Evolutionary conservation across 2,797 vertebrate genomes (phyloP).

Genomic region (Gobionotothen gibberifrons): DNA sequence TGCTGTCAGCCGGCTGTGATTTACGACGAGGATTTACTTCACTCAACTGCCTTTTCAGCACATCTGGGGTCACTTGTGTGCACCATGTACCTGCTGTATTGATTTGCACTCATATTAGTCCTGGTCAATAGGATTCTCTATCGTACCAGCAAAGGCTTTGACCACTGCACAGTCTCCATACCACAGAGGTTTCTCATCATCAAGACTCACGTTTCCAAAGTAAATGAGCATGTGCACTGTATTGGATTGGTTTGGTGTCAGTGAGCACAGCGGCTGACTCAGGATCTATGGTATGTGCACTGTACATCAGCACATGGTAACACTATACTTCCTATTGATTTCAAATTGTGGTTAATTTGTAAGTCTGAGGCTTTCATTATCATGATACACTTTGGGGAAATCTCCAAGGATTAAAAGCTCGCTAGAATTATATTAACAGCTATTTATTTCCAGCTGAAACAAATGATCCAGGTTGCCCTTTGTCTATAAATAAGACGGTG

Average conservation of each 20-base stretch:
- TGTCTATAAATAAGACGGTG: conserved; percentile 32
- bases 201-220: conserved; percentile 40
- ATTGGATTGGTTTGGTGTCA: conserved; percentile 38
- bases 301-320: conserved; percentile 45
- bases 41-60: conserved; percentile 40
- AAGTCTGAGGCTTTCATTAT: conserved; percentile 46
- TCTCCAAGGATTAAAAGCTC: conserved; percentile 34
- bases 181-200: conserved; percentile 46
- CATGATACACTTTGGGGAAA: conserved; percentile 29
- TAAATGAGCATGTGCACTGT: conserved; percentile 29
- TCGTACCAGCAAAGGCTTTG: conserved; percentile 43
- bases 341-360: conserved; percentile 55
- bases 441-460: conserved; percentile 33
- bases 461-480: conserved; percentile 22
- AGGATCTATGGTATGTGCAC: conserved; percentile 31
- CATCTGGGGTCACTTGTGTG: conserved; percentile 35
- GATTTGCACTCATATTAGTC: conserved; percentile 67
- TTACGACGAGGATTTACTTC: conserved; percentile 48
- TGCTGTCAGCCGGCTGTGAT: conserved; percentile 48
- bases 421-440: conserved; percentile 19
- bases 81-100: conserved; percentile 48
- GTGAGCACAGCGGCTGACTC: conserved; percentile 10
- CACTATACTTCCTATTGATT: conserved; percentile 65
- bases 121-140: conserved; percentile 61
- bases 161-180: conserved; percentile 31